These are phyloP conservation scores for Mesodorylaimus sp. DNA, from an alignment of 2,888 invertebrate genomes.

Conservation along the genomic window DNA sequence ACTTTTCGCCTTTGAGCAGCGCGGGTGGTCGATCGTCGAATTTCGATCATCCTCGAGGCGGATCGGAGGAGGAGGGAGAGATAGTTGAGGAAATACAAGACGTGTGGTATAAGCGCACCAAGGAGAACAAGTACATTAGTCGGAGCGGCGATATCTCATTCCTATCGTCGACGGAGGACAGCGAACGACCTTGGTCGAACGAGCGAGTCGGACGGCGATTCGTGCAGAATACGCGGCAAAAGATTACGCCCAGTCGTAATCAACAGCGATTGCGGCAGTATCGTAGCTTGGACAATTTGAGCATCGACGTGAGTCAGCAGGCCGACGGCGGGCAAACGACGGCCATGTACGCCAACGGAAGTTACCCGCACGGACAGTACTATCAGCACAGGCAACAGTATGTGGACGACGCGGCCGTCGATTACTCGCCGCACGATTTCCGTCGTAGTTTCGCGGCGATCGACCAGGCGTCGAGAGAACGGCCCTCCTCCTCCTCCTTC, in stretches of 20 bases:
- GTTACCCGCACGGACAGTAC: not conserved
- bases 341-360: not conserved
- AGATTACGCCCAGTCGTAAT: no score
- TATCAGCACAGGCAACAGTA: not conserved
- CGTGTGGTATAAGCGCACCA: no score
- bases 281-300: not conserved
- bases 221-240: not conserved
- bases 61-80: not conserved
- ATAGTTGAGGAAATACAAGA: no score
- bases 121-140: no score
- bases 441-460: constrained; percentile 9
- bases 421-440: constrained; percentile 11
- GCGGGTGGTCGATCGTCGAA: not conserved
- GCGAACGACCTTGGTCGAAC: not conserved
- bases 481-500: not conserved
- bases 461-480: constrained; percentile 5
- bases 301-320: not conserved
- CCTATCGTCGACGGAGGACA: not conserved
- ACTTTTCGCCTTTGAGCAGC: not conserved
- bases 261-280: no score
- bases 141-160: not conserved
- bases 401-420: not conserved
- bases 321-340: not conserved
- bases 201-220: not conserved
- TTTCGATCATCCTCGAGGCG: not conserved